phyloP scores from a whole-genome alignment of 2,888 invertebrate species.

The Pseudoips prasinana region DNA sequence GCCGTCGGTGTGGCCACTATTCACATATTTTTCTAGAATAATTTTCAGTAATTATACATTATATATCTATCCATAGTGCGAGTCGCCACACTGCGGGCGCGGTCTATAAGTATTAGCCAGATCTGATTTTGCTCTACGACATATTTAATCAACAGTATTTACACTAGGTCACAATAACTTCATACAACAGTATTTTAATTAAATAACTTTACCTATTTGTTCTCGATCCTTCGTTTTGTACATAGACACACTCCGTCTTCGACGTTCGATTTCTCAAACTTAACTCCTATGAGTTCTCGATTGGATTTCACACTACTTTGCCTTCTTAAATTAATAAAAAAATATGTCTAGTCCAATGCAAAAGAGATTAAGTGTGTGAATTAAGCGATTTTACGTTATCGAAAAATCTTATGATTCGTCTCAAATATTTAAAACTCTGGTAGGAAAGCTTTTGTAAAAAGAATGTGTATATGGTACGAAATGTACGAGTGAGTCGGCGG shows the following conservation, averaged over 20 bases:
- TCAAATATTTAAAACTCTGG: conserved; percentile 51
- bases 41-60: conserved; percentile 52
- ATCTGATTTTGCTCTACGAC: conserved; percentile 66
- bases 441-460: conserved; percentile 57
- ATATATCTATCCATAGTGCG: conserved; percentile 45
- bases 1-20: conserved; percentile 56
- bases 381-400: conserved; percentile 63
- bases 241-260: conserved; percentile 53
- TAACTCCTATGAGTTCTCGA: conserved; percentile 55
- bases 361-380: conserved; percentile 77
- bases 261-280: conserved; percentile 43
- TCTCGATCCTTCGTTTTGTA: conserved; percentile 62
- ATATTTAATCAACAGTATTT: conserved; percentile 64
- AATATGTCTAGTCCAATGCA: conserved; percentile 80
- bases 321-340: conserved; percentile 75
- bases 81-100: conserved; percentile 28
- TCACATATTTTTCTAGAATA: conserved; percentile 63
- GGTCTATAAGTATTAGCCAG: conserved; percentile 61
- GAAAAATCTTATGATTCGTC: conserved; percentile 42
- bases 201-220: conserved; percentile 54
- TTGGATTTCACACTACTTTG: conserved; percentile 77
- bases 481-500: conserved; percentile 45
- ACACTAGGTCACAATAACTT: conserved; percentile 66
- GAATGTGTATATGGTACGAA: conserved; percentile 49
- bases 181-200: conserved; percentile 74